Percentiles rank a stretch among this genome's conserved stretches.
These are phyloP conservation scores for Panopea generosa DNA, from an alignment of 2,888 invertebrate species.

Conservation along the genomic window DNA sequence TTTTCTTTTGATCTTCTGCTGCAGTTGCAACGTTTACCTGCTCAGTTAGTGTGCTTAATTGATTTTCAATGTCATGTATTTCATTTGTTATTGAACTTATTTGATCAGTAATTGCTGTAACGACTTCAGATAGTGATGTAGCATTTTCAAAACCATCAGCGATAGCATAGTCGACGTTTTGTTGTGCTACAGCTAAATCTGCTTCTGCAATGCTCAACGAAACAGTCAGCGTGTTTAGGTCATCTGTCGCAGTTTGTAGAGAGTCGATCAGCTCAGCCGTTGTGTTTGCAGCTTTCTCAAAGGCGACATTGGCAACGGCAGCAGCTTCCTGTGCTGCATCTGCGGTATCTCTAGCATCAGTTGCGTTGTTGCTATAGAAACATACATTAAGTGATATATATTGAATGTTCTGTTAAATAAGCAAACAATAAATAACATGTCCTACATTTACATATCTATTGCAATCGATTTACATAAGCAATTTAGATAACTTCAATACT, in stretches of 20 bases:
- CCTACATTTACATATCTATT: too few species aligned
- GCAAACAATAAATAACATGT: too few species aligned
- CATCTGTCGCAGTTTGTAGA: constrained; percentile 3
- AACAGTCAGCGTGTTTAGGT: background rate
- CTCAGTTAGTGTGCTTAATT: background rate
- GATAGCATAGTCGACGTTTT: constrained; percentile 9
- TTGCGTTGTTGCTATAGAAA: constrained; percentile 26
- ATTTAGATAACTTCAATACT: too few species aligned
- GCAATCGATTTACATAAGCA: too few species aligned
- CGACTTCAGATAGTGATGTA: background rate
- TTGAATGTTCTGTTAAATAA: background rate
- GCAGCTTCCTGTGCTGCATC: background rate
- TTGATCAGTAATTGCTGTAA: background rate
- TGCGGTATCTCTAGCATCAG: constrained; percentile 19
- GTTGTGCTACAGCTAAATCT: constrained; percentile 2
- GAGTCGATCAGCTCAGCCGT: background rate
- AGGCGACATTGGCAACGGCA: background rate
- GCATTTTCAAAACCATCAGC: constrained; percentile 4
- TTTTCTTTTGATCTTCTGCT: background rate
- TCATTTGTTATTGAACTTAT: background rate
- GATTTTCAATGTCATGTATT: background rate
- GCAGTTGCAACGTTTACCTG: constrained; percentile 5
- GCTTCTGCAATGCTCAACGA: constrained; percentile 4
- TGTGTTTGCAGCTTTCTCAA: constrained; percentile 5
- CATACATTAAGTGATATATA: too few species aligned